Base-by-base conservation (phyloP, 2,888 invertebrate genomes). In the Sepiola atlantica region DNA sequence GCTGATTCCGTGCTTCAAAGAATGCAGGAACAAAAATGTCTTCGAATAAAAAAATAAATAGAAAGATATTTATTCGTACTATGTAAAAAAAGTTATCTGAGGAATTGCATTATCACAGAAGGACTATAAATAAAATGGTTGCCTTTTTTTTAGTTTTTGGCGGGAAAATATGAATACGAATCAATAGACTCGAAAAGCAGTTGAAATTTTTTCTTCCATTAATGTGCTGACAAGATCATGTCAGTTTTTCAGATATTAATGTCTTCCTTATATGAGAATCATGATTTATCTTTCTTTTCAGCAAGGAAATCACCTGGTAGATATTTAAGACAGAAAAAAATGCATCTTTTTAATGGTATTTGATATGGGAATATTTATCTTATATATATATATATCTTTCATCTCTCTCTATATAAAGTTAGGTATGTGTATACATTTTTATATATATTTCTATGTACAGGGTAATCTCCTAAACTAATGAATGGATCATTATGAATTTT, bases 31-130 rank as follows among this genome's bases (percentile, higher is more conserved):
- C n/a, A 77, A 77, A 45, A 77, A 77, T 77, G n/a, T 77, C n/a
- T 32, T n/a, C n/a, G 32, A n/a, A n/a, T n/a, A 77, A 77, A n/a
- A 77, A 77, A 77, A 77, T n/a, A n/a, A 77, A 77, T n/a, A 77
- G n/a, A 77, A n/a, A n/a, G 16, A 77, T 77, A 77, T 77, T 77
- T 77, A 77, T 77, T 77, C 77, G 32, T 77, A 77, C n/a, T 16
- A 77, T 77, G 77, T 77, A 77, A n/a, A 77, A 77, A 77, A 77
- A 77, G n/a, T 77, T n/a, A n/a, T 77, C 77, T 77, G 16, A 77
- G n/a, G n/a, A 77, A n/a, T n/a, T 77, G 77, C 32, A 18, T 77
- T 77, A 77, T 77, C 32, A 32, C 12, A 16, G 77, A n/a, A 77
- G n/a, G 18, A 77, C 77, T 77, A 77, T 77, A 77, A 77, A 77